Evolutionary conservation across 1,140 invertebrate genomes (phyloP), one percentile per base, ranked within the genome.

Genomic region (Luehdorfia chinensis): DNA sequence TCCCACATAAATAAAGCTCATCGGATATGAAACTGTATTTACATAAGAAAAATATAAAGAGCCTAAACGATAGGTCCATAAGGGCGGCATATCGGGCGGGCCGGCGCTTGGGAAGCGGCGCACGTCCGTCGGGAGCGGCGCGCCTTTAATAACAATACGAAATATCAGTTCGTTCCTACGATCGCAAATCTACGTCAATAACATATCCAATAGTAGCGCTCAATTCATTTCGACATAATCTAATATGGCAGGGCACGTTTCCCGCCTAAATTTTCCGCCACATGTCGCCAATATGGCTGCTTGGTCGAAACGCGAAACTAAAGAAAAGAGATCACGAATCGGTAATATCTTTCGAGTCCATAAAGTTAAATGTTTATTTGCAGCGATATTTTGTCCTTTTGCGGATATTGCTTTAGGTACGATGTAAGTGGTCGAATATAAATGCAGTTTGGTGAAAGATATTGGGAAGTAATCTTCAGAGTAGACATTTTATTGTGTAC

Each of bases 1-100:
- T 86, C 78, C 80, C 83, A 86, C 83, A 86, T 86, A 86, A 86
- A 86, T 86, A 86, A 86, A 86, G 76, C 83, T 86, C 78, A 84
- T 83, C 76, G 80, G 77, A 86, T 86, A 86, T 86, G 78, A 86
- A 83, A 75, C 66, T 39, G 75, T 77, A 86, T 86, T 86, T 84
- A 86, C 83, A 86, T 84, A 86, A 80, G 80, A 83, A 84, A 84
- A 84, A 84, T 84, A 84, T 86, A 84, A 86, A 80, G 72, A 83
- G 80, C 78, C 80, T 77, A 86, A 86, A 81, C 78, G 80, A 81
- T 79, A 79, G 72, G 67, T 71, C 65, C 71, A 69, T 73, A 79
- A 77, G 75, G 75, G 68, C 58, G 72, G 51, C 63, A 64, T 79
- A 79, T 78, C 72, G 72, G 62, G 45, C 39, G 49, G 57, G 36